Evolutionary conservation across 1,140 invertebrate species (phyloP), one percentile per base, ranked within the genome.

Genomic region (Achroia grisella): DNA sequence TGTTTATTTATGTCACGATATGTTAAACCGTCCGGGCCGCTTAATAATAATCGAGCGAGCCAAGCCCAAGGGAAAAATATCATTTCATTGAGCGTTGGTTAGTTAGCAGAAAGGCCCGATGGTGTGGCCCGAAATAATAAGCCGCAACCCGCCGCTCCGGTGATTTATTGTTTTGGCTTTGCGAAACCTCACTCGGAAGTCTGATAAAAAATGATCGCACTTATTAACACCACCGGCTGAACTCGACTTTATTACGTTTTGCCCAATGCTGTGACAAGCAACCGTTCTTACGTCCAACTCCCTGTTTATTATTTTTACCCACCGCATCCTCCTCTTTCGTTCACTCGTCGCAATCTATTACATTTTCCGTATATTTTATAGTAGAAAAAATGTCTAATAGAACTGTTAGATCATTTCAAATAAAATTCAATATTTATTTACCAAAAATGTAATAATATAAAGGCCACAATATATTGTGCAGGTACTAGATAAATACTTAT

Each of bases 151-250:
- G 56, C 54, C 52, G 54, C 62, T 47, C 52, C 52, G 39, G 60
- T 81, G 72, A 81, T 81, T 81, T 81, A 81, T 81, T 66, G 69
- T 76, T 69, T 74, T 73, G 66, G 72, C 72, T 78, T 72, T 75
- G 62, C 54, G 70, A 65, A 75, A 74, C 68, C 73, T 73, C 66
- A 68, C 64, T 69, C 61, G 64, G 64, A 73, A 67, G 63, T 52
- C 53, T 69, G 64, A 60, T 80, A 80, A 78, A 80, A 80, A 80
- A 80, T 80, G 72, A 80, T 80, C 73, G 60, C 59, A 66, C 71
- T 78, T 80, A 80, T 78, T 80, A 76, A 77, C 66, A 71, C n/a
- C n/a, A n/a, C 59, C 56, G 56, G 53, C 53, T 56, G 54, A 56
- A 62, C 51, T 59, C 59, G 60, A 62, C 62, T 68, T 70, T 69